Percentiles rank a stretch among this genome's conserved stretches.
Evolutionary conservation across 2,888 invertebrate genomes (phyloP).

Genomic region (Nephrotoma guestfalica): DNA sequence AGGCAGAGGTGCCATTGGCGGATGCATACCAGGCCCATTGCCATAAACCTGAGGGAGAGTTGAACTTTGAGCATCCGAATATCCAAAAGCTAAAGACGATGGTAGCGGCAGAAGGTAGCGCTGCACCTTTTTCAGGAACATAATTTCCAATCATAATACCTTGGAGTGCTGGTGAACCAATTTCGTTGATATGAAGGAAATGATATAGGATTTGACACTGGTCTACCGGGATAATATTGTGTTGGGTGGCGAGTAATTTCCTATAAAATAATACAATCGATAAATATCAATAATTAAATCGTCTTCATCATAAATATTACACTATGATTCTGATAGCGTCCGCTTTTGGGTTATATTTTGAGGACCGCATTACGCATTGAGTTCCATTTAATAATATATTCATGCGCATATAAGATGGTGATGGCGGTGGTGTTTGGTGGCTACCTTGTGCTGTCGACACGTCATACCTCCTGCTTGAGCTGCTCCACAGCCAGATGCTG

Average conservation of each 20-base stretch:
- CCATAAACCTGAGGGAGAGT: slow-evolving; percentile 43
- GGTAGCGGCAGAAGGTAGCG: slow-evolving; percentile 39
- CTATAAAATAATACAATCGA: slow-evolving; percentile 13
- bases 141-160: slow-evolving; percentile 29
- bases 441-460: slow-evolving; percentile 13
- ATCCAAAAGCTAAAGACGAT: slow-evolving; percentile 53
- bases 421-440: slow-evolving; percentile 16
- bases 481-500: slow-evolving; percentile 14
- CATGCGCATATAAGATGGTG: slow-evolving; percentile 32
- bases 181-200: slow-evolving; percentile 31
- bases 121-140: slow-evolving; percentile 27
- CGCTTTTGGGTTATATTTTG: slow-evolving; percentile 42
- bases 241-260: slow-evolving; percentile 33
- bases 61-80: slow-evolving; percentile 36
- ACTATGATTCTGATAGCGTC: slow-evolving; percentile 36
- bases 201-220: slow-evolving; percentile 40
- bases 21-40: slow-evolving; percentile 37
- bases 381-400: slow-evolving; percentile 48
- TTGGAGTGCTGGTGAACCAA: slow-evolving; percentile 29
- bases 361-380: slow-evolving; percentile 37
- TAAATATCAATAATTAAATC: not conserved
- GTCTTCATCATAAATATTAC: slow-evolving; percentile 17
- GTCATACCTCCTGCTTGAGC: slow-evolving; percentile 1
- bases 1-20: slow-evolving; percentile 42
- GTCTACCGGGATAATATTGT: slow-evolving; percentile 36